Evolutionary conservation across 2,113 vertebrate species (phyloP), one percentile per base, ranked within the genome.

Genomic region (Oncorhynchus masou): DNA sequence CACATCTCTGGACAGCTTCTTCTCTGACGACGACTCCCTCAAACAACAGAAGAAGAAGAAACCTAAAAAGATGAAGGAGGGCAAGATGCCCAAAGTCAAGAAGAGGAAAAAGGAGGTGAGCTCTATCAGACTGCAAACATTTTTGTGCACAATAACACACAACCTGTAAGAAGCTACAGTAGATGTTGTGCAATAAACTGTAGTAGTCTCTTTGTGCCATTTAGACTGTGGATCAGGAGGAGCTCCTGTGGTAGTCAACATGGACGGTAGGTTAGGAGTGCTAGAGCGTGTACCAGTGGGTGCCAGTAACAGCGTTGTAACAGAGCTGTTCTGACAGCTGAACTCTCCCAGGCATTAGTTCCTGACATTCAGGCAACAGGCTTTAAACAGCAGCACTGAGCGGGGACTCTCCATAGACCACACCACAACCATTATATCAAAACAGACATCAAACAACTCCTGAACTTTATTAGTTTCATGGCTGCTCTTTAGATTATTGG

Each of bases 21-120:
- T 95, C 19, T 83, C 93, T 0, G 95, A 94, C 0, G 88, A 93
- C 12, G 94, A 95, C 27, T 91, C 91, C 7, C 85, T 95, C 1
- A 88, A 91, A 60, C 88, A 92, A 54, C 93, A 92, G 70, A 94
- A 96, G 87, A 95, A 94, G 89, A 96, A 95, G 90, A 97, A 96
- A 83, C 81, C 93, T 48, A 94, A 94, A 91, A 96, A 96, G 88
- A 91, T 92, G 81, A 96, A 95, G 87, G 96, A 96, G 39, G 89
- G 90, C 74, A 96, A 95, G 80, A 84, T 90, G 77, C 89, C 92
- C 75, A 96, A 96, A 92, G 90, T 94, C 70, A 94, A 95, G 85
- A 95, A 94, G 86, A 95, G 95, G 92, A 97, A 94, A 90, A 96
- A 96, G 94, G 95, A 96, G 94, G 94, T 24, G 57, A 86, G 85